Base-by-base conservation (phyloP, 2,797 vertebrate species). In the Salarias fasciatus region DNA sequence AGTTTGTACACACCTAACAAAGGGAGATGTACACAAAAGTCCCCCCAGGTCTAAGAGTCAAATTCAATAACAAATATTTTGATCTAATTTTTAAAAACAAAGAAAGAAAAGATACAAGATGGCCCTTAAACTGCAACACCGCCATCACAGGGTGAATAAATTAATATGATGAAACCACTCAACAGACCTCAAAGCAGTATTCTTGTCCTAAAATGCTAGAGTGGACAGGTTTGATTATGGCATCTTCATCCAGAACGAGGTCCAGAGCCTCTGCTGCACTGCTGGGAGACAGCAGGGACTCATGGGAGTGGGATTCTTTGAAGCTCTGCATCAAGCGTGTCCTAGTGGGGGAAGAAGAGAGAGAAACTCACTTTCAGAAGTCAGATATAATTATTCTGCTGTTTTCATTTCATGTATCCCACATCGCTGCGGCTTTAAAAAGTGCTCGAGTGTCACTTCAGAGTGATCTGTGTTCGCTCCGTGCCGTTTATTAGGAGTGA, bases 171-270 rank as follows among this genome's bases (percentile, higher is more conserved):
- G 41, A 37, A 18, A 66, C n/a, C 64, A 12, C 38, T 18, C 31
- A 38, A 44, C 53, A 11, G 35, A 96, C 95, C 95, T 98, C 96
- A 75, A 98, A 97, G 89, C 96, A 98, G 88, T 96, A 98, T 87
- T 97, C 96, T 91, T 97, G 96, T 48, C 96, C 96, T 86, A 98
- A 91, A 88, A 98, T 98, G 85, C 96, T 97, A 72, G 95, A 96
- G 89, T 98, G 96, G 41, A 98, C 96, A 0, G 96, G 96, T 69
- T 98, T 98, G 87, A 98, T 96, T 81, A 97, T 89, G 76, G 96
- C 96, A n/a, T 97, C 96, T 82, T 98, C 96, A 55, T 97, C 96
- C 91, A 98, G 84, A 82, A 96, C 95, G 71, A 97, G 91, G 89
- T 97, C 96, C 92, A 98, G 87, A 47, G 96, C 96, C 71, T 98